phyloP scores from a whole-genome alignment of 2,113 vertebrate species.

The Eulacestoma nigropectus region DNA sequence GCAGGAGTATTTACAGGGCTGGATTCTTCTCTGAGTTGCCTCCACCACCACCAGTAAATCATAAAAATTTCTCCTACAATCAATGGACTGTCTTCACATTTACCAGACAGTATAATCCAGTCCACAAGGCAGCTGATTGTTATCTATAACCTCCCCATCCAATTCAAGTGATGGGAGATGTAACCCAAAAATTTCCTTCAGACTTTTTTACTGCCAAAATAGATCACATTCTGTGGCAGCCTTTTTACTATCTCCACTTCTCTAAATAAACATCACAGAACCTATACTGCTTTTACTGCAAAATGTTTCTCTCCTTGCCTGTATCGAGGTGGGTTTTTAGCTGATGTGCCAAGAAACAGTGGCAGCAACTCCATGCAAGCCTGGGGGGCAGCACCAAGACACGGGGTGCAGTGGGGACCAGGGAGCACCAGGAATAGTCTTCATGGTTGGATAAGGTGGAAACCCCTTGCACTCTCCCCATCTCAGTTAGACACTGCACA shows the following conservation, averaged over 20 bases:
- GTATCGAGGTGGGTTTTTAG: accelerated
- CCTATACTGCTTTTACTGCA: not conserved
- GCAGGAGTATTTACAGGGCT: not conserved
- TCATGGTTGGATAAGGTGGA: not conserved
- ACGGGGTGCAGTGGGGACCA: accelerated
- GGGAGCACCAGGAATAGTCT: not conserved
- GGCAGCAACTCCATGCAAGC: not conserved
- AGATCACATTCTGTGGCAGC: constrained; percentile 44
- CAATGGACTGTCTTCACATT: constrained; percentile 43
- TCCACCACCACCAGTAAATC: constrained; percentile 12
- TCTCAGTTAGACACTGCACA: not conserved
- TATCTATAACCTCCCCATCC: constrained; percentile 49
- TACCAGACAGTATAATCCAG: constrained; percentile 52
- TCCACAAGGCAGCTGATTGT: constrained; percentile 40
- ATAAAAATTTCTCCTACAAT: constrained; percentile 32
- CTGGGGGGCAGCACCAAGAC: not conserved
- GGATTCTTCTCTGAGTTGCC: not conserved
- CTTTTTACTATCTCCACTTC: constrained; percentile 34
- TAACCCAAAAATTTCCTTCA: constrained; percentile 43
- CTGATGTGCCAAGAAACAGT: not conserved
- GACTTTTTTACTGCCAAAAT: constrained; percentile 53
- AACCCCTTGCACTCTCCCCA: not conserved
- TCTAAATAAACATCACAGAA: constrained; percentile 46
- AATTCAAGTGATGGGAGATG: constrained; percentile 18
- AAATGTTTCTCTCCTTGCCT: not conserved